Evolutionary conservation across 1,140 invertebrate species (phyloP).

Genomic region (Acromyrmex charruanus): DNA sequence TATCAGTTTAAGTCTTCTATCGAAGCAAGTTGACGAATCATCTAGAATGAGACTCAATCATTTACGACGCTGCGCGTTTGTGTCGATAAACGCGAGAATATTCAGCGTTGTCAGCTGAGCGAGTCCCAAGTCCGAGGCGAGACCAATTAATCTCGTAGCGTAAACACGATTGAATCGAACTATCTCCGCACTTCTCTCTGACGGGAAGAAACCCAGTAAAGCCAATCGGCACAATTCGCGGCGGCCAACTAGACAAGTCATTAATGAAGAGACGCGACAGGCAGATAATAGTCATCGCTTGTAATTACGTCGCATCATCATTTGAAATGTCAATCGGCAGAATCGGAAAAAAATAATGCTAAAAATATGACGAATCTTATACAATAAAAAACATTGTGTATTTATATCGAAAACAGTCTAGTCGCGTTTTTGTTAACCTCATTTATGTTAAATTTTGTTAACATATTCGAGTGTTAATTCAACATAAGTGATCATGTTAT

Average conservation of each 20-base stretch:
- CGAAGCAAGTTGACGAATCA: not conserved
- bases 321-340: not conserved
- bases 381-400: too few relatives aligned
- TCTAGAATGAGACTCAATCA: conserved; percentile 18
- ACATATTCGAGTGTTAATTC: too few relatives aligned
- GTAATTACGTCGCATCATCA: not conserved
- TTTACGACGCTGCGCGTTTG: conserved; percentile 24
- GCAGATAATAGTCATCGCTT: conserved; percentile 11
- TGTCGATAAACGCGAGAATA: conserved; percentile 48
- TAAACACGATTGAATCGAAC: conserved; percentile 44
- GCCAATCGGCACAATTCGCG: conserved; percentile 20
- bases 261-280: conserved; percentile 15
- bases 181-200: conserved; percentile 10
- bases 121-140: conserved; percentile 61
- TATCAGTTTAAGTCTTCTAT: not conserved
- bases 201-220: conserved; percentile 44
- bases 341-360: not conserved
- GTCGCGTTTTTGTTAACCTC: too few relatives aligned
- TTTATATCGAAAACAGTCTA: too few relatives aligned
- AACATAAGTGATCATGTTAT: too few relatives aligned
- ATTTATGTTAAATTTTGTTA: too few relatives aligned
- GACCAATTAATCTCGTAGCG: conserved; percentile 54
- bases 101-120: conserved; percentile 29
- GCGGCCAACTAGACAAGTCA: conserved; percentile 15
- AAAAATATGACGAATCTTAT: not conserved